Conservation (phyloP, 2,113 vertebrate genomes). For the Phaethon lepturus region DNA sequence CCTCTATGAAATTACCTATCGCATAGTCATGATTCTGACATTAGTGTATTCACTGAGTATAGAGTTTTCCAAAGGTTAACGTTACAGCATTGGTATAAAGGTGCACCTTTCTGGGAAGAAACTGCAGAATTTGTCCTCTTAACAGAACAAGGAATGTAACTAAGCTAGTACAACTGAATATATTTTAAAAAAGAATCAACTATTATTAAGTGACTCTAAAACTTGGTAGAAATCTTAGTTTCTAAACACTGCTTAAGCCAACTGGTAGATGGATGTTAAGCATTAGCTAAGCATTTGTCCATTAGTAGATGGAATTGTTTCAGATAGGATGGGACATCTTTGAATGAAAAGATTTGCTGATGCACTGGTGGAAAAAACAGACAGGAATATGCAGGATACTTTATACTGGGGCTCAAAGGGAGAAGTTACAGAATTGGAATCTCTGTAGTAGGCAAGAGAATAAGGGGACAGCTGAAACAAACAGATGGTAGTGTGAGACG, state of each 20-base stretch:
- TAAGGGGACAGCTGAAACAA: neutral
- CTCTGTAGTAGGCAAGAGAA: neutral
- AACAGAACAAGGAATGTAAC: neutral
- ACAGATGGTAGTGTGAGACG: neutral
- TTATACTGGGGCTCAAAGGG: neutral
- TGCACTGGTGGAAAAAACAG: neutral
- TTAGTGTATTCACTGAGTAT: neutral
- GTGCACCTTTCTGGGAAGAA: neutral
- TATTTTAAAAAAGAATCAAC: fast-evolving
- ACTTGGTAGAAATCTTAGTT: neutral
- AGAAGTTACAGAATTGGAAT: neutral
- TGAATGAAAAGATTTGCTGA: neutral
- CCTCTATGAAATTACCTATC: neutral
- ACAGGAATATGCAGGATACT: neutral
- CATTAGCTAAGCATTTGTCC: neutral
- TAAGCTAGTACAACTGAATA: neutral
- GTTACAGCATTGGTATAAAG: neutral
- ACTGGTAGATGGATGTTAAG: fast-evolving
- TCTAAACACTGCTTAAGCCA: neutral
- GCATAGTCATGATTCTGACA: neutral
- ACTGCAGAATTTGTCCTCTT: neutral
- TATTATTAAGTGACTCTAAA: neutral
- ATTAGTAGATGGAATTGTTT: neutral
- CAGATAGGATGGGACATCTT: neutral
- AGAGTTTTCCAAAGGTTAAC: neutral